Percentiles rank a stretch among this genome's conserved stretches.
Evolutionary conservation across 2,797 vertebrate species (phyloP).

Genomic region (Sebastes matsubarae): DNA sequence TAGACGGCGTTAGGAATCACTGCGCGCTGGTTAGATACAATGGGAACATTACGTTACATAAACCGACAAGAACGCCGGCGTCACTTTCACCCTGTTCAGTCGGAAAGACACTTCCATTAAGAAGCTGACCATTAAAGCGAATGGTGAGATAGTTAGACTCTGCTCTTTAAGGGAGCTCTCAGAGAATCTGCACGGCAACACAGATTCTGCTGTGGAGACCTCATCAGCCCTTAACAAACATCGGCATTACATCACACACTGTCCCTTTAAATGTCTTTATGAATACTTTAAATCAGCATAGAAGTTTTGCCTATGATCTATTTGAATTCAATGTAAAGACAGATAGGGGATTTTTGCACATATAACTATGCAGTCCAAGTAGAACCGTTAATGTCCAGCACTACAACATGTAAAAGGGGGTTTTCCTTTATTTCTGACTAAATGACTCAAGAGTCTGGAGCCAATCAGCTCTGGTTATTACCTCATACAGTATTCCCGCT

Average conservation of each 20-base stretch:
- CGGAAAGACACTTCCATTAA: background rate
- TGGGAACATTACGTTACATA: background rate
- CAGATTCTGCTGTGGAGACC: background rate
- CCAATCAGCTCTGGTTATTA: slow-evolving; percentile 56
- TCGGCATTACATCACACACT: too few relatives aligned
- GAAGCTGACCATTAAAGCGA: background rate
- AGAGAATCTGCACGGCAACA: background rate
- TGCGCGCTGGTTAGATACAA: background rate
- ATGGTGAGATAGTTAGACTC: background rate
- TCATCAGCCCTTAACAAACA: background rate
- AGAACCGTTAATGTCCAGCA: background rate
- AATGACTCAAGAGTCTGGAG: slow-evolving; percentile 38
- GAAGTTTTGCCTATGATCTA: background rate
- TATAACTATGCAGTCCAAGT: too few relatives aligned
- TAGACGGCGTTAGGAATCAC: background rate
- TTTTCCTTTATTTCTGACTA: slow-evolving; percentile 20
- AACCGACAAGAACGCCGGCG: background rate
- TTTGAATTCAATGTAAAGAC: background rate
- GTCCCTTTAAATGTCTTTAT: too few relatives aligned
- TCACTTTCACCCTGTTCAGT: background rate
- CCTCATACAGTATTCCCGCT: slow-evolving; percentile 55
- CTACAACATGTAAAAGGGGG: background rate
- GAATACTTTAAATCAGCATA: too few relatives aligned
- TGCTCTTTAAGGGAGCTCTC: background rate
- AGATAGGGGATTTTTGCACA: background rate